Conservation (phyloP, 2,888 invertebrate genomes). For the Blastobasis lacticolella region DNA sequence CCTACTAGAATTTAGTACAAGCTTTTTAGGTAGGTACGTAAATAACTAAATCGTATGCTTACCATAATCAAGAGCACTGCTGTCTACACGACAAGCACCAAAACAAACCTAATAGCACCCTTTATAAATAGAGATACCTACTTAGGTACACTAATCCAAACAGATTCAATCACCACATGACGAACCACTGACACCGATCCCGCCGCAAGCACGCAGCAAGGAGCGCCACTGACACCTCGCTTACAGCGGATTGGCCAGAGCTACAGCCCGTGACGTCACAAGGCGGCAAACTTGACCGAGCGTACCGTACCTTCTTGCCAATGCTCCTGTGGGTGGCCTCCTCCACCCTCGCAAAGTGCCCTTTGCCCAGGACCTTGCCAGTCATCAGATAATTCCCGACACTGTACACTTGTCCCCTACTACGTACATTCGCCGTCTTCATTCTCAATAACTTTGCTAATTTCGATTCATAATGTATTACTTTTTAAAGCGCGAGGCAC, state of each 20-base stretch:
- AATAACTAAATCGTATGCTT: no score
- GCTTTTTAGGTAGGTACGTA: no score
- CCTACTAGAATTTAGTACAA: no score
- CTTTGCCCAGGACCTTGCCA: constrained; percentile 80
- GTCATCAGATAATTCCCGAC: constrained; percentile 83
- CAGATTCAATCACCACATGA: no score
- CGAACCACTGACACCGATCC: no score
- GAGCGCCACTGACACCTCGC: no score
- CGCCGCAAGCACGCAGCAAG: no score
- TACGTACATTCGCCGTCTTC: constrained; percentile 48
- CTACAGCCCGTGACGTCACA: not conserved
- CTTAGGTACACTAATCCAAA: no score
- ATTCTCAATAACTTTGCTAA: constrained; percentile 31
- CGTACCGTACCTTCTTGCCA: constrained; percentile 75
- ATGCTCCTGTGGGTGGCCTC: constrained; percentile 81
- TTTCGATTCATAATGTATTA: constrained; percentile 45
- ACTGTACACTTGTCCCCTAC: constrained; percentile 65
- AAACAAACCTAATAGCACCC: no score
- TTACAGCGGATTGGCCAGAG: not conserved
- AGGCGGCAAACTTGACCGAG: not conserved
- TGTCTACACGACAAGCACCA: no score
- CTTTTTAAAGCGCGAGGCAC: constrained; percentile 11
- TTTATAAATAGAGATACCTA: no score
- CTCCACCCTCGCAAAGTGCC: constrained; percentile 84
- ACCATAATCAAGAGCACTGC: no score